Conservation (phyloP, 64 coral and sea anemone species). For the Montipora foliosa region DNA sequence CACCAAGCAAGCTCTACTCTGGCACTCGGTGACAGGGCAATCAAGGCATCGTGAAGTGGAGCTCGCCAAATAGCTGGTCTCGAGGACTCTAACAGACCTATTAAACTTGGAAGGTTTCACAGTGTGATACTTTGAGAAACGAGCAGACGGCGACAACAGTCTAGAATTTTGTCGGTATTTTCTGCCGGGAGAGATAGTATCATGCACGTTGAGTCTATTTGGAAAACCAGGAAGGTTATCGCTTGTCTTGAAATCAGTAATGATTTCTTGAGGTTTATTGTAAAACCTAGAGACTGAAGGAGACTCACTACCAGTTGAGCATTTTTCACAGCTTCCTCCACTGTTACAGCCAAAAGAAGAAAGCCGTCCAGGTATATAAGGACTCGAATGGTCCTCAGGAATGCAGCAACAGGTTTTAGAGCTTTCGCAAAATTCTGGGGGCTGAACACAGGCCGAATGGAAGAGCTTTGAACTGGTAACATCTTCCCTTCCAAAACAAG, state of each 20-base stretch:
- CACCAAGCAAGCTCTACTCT: too few relatives aligned
- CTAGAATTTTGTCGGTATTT: not conserved
- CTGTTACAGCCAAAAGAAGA: not conserved
- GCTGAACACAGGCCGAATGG: conserved; percentile 48
- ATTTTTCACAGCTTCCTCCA: not conserved
- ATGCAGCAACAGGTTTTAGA: conserved; percentile 43
- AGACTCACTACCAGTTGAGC: conserved; percentile 16
- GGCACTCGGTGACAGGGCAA: too few relatives aligned
- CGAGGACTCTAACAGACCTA: conserved; percentile 11
- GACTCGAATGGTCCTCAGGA: conserved; percentile 16
- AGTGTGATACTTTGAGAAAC: too few relatives aligned
- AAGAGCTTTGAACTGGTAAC: conserved; percentile 33
- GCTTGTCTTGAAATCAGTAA: not conserved
- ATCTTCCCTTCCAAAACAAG: conserved; percentile 33
- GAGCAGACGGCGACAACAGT: not conserved
- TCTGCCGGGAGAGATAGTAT: conserved; percentile 15
- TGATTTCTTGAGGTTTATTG: conserved; percentile 34
- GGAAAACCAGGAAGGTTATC: conserved; percentile 48
- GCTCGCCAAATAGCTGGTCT: conserved; percentile 53
- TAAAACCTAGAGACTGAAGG: conserved; percentile 47
- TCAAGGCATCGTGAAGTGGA: conserved; percentile 24
- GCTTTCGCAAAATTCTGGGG: conserved; percentile 53
- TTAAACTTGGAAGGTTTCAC: not conserved
- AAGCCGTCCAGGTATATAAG: conserved; percentile 69
- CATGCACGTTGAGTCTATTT: conserved; percentile 30